Evolutionary conservation across 1,140 invertebrate genomes (phyloP).

Genomic region (Zaprionus lachaisei): DNA sequence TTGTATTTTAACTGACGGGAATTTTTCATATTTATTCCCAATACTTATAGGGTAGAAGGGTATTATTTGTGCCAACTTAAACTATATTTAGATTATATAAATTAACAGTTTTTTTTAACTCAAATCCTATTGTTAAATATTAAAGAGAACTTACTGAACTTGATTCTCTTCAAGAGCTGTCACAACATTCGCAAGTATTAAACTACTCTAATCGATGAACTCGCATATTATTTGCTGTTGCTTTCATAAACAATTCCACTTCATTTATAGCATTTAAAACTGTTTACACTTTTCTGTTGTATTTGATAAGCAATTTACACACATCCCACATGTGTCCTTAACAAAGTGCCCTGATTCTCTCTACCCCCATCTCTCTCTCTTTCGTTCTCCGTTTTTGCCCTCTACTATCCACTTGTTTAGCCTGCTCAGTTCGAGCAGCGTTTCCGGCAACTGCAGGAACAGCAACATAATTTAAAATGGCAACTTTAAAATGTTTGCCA

Average conservation of each 20-base stretch:
- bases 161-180: not conserved
- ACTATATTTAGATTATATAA: no score
- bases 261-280: slow-evolving; percentile 2
- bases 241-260: not conserved
- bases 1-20: no score
- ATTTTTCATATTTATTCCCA: no score
- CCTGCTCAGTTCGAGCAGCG: slow-evolving; percentile 7
- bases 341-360: not conserved
- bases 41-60: no score
- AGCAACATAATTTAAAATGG: slow-evolving; percentile 75
- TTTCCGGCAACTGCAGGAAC: slow-evolving; percentile 24
- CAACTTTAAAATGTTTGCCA: slow-evolving; percentile 81
- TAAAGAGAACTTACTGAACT: not conserved
- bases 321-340: slow-evolving; percentile 15
- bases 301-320: slow-evolving; percentile 62
- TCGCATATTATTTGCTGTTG: not conserved
- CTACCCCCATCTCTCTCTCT: no score
- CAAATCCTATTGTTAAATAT: not conserved
- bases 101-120: no score
- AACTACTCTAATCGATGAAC: not conserved
- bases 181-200: not conserved
- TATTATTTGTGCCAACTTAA: no score
- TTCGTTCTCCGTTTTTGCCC: not conserved
- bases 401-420: not conserved
- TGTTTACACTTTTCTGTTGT: slow-evolving; percentile 35